Evolutionary conservation across 2,797 vertebrate genomes (phyloP).

Genomic region (Oreochromis grahami): DNA sequence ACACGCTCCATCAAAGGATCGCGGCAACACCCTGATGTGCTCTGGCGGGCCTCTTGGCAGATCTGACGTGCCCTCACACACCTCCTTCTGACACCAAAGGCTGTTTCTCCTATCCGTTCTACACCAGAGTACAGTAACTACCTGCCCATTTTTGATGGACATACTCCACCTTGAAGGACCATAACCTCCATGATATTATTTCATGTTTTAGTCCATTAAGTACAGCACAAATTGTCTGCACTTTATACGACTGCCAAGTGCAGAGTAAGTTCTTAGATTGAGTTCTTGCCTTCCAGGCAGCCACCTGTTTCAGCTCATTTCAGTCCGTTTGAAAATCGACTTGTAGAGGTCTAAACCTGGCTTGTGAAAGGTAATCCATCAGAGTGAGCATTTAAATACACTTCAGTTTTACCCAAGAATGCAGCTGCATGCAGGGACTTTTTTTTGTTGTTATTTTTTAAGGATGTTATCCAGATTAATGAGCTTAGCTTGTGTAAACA

Average conservation of each 20-base stretch:
- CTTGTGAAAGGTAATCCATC: conserved; percentile 25
- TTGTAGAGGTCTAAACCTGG: conserved; percentile 13
- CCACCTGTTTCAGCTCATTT: conserved; percentile 57
- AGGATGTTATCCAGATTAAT: neutral
- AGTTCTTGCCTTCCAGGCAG: conserved; percentile 53
- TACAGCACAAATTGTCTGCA: conserved; percentile 22
- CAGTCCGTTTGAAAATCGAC: conserved; percentile 26
- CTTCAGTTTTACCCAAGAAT: neutral
- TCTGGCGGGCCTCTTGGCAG: conserved; percentile 42
- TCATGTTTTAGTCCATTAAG: conserved; percentile 46
- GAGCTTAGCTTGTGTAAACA: neutral
- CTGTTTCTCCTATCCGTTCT: conserved; percentile 7
- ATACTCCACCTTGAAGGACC: conserved; percentile 11
- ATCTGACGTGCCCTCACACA: conserved; percentile 35
- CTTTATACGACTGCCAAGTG: conserved; percentile 38
- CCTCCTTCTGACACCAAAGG: conserved; percentile 32
- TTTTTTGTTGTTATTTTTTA: neutral
- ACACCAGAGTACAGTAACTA: conserved; percentile 16
- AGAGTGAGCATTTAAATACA: neutral
- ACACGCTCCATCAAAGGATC: conserved; percentile 56
- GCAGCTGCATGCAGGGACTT: neutral
- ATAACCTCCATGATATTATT: neutral
- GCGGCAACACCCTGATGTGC: conserved; percentile 38
- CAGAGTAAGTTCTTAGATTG: conserved; percentile 21
- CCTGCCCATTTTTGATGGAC: conserved; percentile 23